Percentiles rank a stretch among this genome's conserved stretches.
These are phyloP conservation scores for Arenaria interpres DNA, from an alignment of 2,113 vertebrate species.

Conservation along the genomic window DNA sequence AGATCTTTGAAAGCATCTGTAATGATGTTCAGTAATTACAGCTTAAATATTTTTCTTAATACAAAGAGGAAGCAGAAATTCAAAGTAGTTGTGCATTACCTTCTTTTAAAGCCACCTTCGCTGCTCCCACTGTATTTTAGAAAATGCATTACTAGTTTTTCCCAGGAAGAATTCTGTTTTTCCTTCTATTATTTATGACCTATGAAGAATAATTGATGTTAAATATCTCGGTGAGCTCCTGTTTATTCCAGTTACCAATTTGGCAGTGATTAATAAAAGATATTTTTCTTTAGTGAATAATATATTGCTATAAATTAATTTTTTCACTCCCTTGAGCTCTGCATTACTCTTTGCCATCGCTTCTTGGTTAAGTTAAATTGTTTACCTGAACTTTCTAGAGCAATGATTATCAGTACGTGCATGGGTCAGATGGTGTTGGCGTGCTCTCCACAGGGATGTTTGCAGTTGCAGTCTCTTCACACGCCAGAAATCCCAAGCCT, in stretches of 20 bases:
- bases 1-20: slow-evolving; percentile 1
- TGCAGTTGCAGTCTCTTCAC: background rate
- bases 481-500: background rate
- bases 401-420: background rate
- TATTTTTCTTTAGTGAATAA: background rate
- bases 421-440: background rate
- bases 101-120: background rate
- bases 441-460: background rate
- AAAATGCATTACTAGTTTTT: background rate
- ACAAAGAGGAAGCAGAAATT: background rate
- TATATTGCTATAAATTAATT: background rate
- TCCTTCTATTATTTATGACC: background rate
- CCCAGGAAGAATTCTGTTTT: background rate
- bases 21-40: background rate
- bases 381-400: background rate
- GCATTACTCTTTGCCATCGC: background rate
- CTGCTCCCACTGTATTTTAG: background rate
- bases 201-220: background rate
- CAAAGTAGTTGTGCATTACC: background rate
- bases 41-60: slow-evolving; percentile 28
- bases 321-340: background rate
- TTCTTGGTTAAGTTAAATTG: background rate
- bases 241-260: background rate
- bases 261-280: background rate
- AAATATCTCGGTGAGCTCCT: background rate